Evolutionary conservation across 1,140 invertebrate genomes (phyloP).

Genomic region (Hylaeus volcanicus): DNA sequence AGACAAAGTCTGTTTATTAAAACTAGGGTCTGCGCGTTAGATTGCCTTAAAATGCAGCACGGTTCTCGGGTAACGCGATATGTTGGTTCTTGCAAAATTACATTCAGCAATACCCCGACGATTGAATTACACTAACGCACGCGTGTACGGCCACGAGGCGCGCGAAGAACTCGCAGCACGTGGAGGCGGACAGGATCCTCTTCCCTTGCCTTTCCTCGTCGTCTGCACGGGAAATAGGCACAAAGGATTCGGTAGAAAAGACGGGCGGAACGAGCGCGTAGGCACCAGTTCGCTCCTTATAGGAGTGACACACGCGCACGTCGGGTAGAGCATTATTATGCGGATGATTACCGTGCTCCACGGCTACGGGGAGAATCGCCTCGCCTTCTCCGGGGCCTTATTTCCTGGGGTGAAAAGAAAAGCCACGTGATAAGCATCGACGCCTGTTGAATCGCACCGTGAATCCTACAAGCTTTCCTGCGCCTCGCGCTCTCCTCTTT

Average conservation of each 20-base stretch:
- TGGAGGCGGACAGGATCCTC: constrained; percentile 71
- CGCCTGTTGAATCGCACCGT: constrained; percentile 49
- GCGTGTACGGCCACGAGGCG: constrained; percentile 6
- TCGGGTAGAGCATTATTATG: constrained; percentile 60
- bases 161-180: constrained; percentile 36
- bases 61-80: not conserved
- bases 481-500: not conserved
- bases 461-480: not conserved
- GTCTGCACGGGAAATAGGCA: constrained; percentile 26
- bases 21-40: no score
- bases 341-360: constrained; percentile 61
- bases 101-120: not conserved
- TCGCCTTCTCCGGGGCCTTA: constrained; percentile 28
- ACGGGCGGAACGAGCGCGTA: constrained; percentile 50
- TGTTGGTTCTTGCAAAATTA: not conserved
- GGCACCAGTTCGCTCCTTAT: constrained; percentile 66
- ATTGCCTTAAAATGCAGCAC: no score
- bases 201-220: constrained; percentile 20
- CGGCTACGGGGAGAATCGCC: constrained; percentile 30
- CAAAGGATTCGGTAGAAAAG: constrained; percentile 21
- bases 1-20: no score
- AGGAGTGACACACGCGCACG: constrained; percentile 65
- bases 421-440: constrained; percentile 44
- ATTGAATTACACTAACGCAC: constrained; percentile 25
- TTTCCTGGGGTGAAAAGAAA: constrained; percentile 53